Conservation (phyloP, 2,888 invertebrate species). For the Parnassius smintheus region DNA sequence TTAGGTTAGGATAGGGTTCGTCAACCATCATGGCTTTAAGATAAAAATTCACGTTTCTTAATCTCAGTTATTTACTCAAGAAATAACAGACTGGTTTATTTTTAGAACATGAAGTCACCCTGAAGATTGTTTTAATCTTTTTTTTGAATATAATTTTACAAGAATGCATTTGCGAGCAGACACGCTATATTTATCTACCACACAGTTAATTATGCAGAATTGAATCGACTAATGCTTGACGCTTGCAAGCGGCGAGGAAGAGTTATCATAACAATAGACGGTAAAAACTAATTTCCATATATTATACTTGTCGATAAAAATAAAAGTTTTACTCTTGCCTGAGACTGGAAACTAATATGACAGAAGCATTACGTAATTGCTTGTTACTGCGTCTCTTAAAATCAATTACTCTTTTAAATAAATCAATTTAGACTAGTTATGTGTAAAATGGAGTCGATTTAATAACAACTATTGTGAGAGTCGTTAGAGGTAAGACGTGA, state of each 20-base stretch:
- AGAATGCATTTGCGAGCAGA: no score
- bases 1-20: no score
- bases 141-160: no score
- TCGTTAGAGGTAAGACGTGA: neutral
- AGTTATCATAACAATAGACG: conserved; percentile 32
- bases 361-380: conserved; percentile 23
- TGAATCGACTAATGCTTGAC: conserved; percentile 2
- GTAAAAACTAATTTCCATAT: conserved; percentile 34
- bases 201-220: conserved; percentile 14
- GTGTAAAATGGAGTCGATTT: neutral
- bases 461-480: conserved; percentile 4
- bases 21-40: no score
- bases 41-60: no score
- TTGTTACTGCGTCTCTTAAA: conserved; percentile 15
- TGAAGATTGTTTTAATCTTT: no score
- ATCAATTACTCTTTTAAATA: conserved; percentile 1
- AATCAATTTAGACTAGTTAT: neutral
- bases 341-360: conserved; percentile 16
- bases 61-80: no score
- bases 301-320: conserved; percentile 5
- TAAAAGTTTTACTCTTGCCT: conserved; percentile 22
- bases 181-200: conserved; percentile 2
- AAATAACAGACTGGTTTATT: no score
- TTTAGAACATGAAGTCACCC: no score
- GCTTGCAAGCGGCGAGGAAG: conserved; percentile 16